Base-by-base conservation (phyloP, 1,140 invertebrate genomes). In the Sycophaga agraensis region DNA sequence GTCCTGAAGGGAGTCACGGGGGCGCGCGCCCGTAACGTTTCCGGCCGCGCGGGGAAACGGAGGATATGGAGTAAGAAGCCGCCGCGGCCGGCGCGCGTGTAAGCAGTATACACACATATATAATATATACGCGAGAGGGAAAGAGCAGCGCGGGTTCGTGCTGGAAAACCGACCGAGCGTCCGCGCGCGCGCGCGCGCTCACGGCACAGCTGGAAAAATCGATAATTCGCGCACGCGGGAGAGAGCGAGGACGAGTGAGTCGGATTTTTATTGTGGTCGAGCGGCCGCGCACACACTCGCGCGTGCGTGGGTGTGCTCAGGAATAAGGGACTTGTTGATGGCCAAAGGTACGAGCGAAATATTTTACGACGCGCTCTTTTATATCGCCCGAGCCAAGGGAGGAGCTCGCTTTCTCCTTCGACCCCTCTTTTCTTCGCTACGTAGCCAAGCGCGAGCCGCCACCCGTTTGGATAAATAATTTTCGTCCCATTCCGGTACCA, bases 321-420 rank as follows among this genome's bases (percentile, higher is more conserved):
- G 24, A 6, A 39, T 26, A 39, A 45, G 46, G 26, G 26, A 62
- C 26, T 56, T 50, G 53, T 62, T 49, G 59, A 56, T 43, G 59
- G 45, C 16, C 3, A 19, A 39, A 28, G 34, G 16, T 24, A 37
- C 31, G 31, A 48, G 49, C 22, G 45, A 55, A 62, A 50, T 62
- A 56, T 56, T 62, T 62, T 28, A 56, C 51, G 43, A 56, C 16
- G 8, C 19, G 7, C 45, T 21, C 45, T 46, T 50, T 62, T 50
- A 45, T 26, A 16, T 53, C 12, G 17, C 26, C 4, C 28, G 14
- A 35, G 16, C 35, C 35, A 35, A 43, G 49, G 19, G 42, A 22
- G 12, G 11, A 16, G 17, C 17, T 42, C 12, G 14, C 11, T 42
- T 59, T 12, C 2, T 51, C 37, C n/a, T 58, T 58, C 45, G 22